Base-by-base conservation (phyloP, 2,797 vertebrate species). In the Rhinogobio ventralis region DNA sequence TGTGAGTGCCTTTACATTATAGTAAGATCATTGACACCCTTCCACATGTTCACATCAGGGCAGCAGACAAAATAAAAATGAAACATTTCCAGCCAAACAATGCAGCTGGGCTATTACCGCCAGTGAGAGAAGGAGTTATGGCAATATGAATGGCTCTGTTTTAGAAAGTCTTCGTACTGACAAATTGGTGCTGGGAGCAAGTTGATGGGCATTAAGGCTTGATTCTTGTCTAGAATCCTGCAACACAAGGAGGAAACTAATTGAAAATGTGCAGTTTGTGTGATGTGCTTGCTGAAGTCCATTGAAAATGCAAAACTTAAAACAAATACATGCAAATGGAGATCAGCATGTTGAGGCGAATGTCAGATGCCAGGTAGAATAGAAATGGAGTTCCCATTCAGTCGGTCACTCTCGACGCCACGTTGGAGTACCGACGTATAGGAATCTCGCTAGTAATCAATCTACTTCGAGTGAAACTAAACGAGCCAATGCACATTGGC, bases 121-220 rank as follows among this genome's bases (percentile, higher is more conserved):
- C 53, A 62, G 53, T 33, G 51, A 33, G 51, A 79, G 36, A 76
- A 85, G 69, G 85, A 90, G 81, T 88, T 84, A 90, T 78, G 33
- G 83, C 77, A 45, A 60, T 7, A 62, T 83, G 45, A 42, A 68
- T 53, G 57, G 57, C 36, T 53, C 42, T 33, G 33, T 85, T 90
- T 87, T 89, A 62, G 2, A 25, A 86, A 86, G 83, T 81, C 64
- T 82, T 89, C 76, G 39, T 53, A 77, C 36, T 25, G 81, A 90
- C 75, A 86, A 87, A 91, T 92, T 87, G 87, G 72, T 77, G 75
- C 82, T 67, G 17, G 84, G 69, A 84, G 39, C 25, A 66, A 72
- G 71, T 45, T 84, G 81, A 76, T 55, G 23, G 84, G 82, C 33
- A 53, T 78, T 82, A 51, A 77, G 60, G 71, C 68, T 83, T 84